Conservation (phyloP, 2,113 vertebrate genomes). For the Lepidothrix coronata region DNA sequence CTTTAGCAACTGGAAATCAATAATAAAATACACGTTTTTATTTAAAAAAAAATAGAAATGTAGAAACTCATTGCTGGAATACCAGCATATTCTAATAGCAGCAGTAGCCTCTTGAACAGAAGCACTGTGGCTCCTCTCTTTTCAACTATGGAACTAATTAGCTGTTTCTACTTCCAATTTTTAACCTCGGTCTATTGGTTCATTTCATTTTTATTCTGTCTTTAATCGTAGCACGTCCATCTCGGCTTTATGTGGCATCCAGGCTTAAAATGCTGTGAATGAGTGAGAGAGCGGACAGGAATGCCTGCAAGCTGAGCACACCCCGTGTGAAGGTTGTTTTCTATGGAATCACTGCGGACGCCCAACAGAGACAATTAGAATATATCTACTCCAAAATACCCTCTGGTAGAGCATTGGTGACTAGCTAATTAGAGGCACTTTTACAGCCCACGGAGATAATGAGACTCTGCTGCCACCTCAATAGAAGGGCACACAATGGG, state of each 20-base stretch:
- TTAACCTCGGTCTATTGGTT: constrained; percentile 54
- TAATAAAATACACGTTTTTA: not conserved
- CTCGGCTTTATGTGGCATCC: constrained; percentile 42
- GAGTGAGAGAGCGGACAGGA: constrained; percentile 47
- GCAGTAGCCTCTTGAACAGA: constrained; percentile 2
- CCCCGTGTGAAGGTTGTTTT: constrained; percentile 60
- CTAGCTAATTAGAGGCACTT: constrained; percentile 70
- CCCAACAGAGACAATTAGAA: constrained; percentile 73
- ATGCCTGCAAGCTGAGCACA: constrained; percentile 58
- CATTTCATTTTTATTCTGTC: constrained; percentile 65
- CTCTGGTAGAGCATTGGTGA: constrained; percentile 62
- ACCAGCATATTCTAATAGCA: not conserved
- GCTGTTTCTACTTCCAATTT: constrained; percentile 59
- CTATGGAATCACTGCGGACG: constrained; percentile 59
- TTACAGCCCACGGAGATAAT: constrained; percentile 59
- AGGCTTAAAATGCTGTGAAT: constrained; percentile 49
- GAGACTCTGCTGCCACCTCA: constrained; percentile 53
- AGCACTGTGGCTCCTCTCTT: constrained; percentile 22
- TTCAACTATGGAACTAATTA: constrained; percentile 48
- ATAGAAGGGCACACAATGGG: constrained; percentile 53
- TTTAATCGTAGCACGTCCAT: constrained; percentile 58
- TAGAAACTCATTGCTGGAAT: not conserved
- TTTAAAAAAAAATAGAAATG: not conserved
- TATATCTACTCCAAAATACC: constrained; percentile 67
- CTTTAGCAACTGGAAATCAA: not conserved